A percentile compares a stretch with the other conserved stretches of the same genome.
Conservation (phyloP, 2,113 vertebrate species). For the Tiliqua scincoides region DNA sequence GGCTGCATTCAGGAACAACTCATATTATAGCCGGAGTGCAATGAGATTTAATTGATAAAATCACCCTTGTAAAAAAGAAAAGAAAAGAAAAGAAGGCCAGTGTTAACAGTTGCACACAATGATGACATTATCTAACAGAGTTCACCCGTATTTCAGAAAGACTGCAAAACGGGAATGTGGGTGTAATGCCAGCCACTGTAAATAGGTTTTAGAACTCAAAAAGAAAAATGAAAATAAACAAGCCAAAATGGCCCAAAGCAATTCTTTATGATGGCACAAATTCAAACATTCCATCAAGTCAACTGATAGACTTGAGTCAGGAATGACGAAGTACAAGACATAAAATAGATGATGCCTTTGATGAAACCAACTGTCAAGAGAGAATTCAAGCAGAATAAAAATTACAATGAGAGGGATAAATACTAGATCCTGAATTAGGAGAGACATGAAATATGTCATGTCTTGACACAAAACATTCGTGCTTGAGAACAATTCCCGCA, state of each 20-base stretch:
- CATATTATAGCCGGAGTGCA: neutral
- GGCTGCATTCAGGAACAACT: neutral
- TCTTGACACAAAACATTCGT: neutral
- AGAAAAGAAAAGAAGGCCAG: neutral
- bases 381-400: neutral
- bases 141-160: conserved; percentile 21
- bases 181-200: neutral
- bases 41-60: neutral
- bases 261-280: neutral
- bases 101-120: neutral
- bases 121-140: neutral
- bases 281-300: neutral
- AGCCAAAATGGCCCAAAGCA: neutral
- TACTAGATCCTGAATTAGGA: neutral
- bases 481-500: neutral
- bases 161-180: neutral
- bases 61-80: neutral
- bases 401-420: neutral
- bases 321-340: neutral
- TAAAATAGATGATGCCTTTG: neutral
- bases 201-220: neutral
- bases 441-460: neutral
- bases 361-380: neutral
- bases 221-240: neutral
- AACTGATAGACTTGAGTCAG: neutral